Evolutionary conservation across 2,113 vertebrate genomes (phyloP).

Genomic region (Pampusana beccarii): DNA sequence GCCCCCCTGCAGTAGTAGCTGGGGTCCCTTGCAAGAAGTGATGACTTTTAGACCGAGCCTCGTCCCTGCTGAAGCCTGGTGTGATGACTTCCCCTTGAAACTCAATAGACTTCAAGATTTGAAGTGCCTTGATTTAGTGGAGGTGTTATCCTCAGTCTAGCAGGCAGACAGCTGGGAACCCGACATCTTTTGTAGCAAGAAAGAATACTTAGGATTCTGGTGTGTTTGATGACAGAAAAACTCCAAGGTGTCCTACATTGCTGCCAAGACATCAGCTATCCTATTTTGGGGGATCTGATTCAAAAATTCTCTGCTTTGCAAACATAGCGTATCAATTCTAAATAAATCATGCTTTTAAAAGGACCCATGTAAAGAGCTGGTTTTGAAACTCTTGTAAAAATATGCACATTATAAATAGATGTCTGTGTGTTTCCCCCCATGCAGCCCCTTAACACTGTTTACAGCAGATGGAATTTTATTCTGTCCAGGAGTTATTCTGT

Average conservation of each 20-base stretch:
- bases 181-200: slow-evolving; percentile 12
- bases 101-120: slow-evolving; percentile 36
- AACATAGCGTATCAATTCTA: background rate
- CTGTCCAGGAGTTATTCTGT: slow-evolving; percentile 69
- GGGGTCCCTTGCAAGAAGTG: slow-evolving; percentile 4
- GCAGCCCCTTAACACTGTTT: slow-evolving; percentile 59
- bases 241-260: slow-evolving; percentile 17
- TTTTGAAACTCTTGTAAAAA: slow-evolving; percentile 49
- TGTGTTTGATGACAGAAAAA: slow-evolving; percentile 56
- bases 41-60: slow-evolving; percentile 11
- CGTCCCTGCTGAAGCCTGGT: background rate
- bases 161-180: slow-evolving; percentile 37
- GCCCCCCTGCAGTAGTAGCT: slow-evolving; percentile 12
- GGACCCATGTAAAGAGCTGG: slow-evolving; percentile 28
- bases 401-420: slow-evolving; percentile 62
- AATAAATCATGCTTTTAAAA: slow-evolving; percentile 53
- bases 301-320: slow-evolving; percentile 22
- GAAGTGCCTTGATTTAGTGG: slow-evolving; percentile 39
- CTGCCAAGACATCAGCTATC: slow-evolving; percentile 23
- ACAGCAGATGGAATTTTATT: slow-evolving; percentile 61
- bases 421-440: slow-evolving; percentile 13
- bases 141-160: slow-evolving; percentile 36
- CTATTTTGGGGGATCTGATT: slow-evolving; percentile 38
- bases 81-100: slow-evolving; percentile 25
- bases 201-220: slow-evolving; percentile 21